phyloP scores from a whole-genome alignment of 2,888 invertebrate species.

The Ernsta delagoae region DNA sequence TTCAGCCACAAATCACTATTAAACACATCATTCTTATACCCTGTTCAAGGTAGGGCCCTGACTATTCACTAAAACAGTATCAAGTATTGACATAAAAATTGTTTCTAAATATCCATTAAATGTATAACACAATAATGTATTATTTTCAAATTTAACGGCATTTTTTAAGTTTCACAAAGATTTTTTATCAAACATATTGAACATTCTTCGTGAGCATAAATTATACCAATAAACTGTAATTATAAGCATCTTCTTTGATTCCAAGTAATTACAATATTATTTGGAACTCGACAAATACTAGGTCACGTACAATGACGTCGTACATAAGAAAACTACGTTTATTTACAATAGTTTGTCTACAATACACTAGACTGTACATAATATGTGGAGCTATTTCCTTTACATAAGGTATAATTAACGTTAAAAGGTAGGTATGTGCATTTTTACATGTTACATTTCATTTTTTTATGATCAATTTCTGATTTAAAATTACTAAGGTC shows the following conservation, averaged over 20 bases:
- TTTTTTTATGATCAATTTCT: background rate
- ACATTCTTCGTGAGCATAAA: background rate
- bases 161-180: background rate
- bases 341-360: constrained; percentile 49
- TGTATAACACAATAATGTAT: background rate
- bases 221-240: too few relatives aligned
- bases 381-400: constrained; percentile 32
- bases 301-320: constrained; percentile 37
- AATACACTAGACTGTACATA: constrained; percentile 46
- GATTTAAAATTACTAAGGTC: background rate
- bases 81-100: constrained; percentile 18
- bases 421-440: constrained; percentile 24
- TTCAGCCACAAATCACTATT: constrained; percentile 29
- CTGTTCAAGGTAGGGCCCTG: constrained; percentile 34
- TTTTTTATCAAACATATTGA: background rate
- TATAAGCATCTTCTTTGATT: background rate
- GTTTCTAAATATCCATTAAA: background rate
- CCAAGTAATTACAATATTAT: constrained; percentile 16
- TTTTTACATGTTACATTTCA: constrained; percentile 7
- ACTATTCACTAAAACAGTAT: constrained; percentile 8
- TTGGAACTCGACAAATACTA: constrained; percentile 39
- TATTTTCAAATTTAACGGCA: background rate
- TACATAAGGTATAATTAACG: constrained; percentile 17
- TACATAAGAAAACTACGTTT: constrained; percentile 56
- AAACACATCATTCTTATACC: constrained; percentile 32